Base-by-base conservation (phyloP, 2,797 vertebrate genomes). In the Crocidura indochinensis region DNA sequence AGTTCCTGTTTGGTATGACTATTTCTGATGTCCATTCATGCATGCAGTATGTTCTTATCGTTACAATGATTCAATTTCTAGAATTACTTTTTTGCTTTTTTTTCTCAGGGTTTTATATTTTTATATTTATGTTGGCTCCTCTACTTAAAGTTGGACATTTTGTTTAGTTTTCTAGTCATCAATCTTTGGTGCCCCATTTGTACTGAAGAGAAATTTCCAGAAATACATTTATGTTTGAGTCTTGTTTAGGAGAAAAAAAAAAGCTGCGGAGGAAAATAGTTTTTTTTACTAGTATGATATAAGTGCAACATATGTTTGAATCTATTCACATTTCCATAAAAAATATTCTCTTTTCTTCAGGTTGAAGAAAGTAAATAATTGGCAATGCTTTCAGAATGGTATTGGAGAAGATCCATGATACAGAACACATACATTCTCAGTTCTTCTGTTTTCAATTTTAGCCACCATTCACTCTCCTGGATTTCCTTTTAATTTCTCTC, bases 31-130 rank as follows among this genome's bases (percentile, higher is more conserved):
- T 53, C 83, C 49, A 80, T 79, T 76, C 11, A 62, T 62, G 46
- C 6, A 38, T 38, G 22, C 3, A 67, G 8, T 51, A 69, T 56
- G 2, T 53, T 90, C 44, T 83, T 77, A 86, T 69, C 38, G 27
- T 22, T 65, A 38, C 53, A 2, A 78, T 46, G 15, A 74, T 56
- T 87, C 0, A 91, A 51, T 78, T 79, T 84, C 22, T 6, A 3
- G 11, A 27, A 0, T n/a, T 87, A 44, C n/a, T 65, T 72, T 46
- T 71, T 24, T 77, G 26, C 62, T 56, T 80, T 88, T 84, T 2
- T 89, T 90, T 10, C 53, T n/a, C 29, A 93, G 44, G 29, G 46
- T 62, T 95, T 78, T 31, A 44, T 86, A 56, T 84, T 75, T 73
- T 84, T 78, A 46, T 76, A 46, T 81, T 90, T 84, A 11, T 27